These are phyloP conservation scores for Ibidorhyncha struthersii DNA, from an alignment of 2,113 vertebrate species.

Conservation along the genomic window DNA sequence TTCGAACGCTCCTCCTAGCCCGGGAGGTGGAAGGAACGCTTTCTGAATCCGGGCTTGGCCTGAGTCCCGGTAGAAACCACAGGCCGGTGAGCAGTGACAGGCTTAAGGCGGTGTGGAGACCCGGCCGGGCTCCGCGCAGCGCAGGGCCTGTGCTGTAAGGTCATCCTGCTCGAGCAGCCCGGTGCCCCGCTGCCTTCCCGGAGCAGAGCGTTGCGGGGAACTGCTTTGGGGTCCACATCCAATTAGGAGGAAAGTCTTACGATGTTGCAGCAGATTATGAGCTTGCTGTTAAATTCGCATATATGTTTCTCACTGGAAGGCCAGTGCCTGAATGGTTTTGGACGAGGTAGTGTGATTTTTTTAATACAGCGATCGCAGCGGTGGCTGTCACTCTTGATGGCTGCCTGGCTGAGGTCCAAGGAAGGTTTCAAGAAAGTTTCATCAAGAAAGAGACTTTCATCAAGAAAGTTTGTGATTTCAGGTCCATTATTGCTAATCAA, in stretches of 20 bases:
- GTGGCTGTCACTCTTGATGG: background rate
- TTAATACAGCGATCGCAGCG: fast-evolving
- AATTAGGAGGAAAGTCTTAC: background rate
- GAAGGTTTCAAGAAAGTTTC: background rate
- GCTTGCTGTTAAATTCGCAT: background rate
- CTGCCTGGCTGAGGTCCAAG: background rate
- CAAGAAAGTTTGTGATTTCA: background rate
- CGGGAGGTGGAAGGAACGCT: background rate
- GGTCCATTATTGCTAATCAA: background rate
- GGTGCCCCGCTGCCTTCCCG: fast-evolving
- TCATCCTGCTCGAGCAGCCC: background rate
- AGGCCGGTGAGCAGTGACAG: fast-evolving
- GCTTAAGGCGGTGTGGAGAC: fast-evolving
- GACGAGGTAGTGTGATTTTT: background rate
- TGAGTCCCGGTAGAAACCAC: fast-evolving
- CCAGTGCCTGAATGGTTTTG: background rate
- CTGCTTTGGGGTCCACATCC: fast-evolving
- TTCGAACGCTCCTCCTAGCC: fast-evolving
- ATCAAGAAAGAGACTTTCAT: background rate
- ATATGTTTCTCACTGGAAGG: background rate
- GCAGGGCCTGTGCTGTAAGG: fast-evolving
- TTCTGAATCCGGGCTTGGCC: fast-evolving
- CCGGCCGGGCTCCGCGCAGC: fast-evolving
- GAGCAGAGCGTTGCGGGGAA: fast-evolving
- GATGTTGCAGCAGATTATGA: background rate